Base-by-base conservation (phyloP, 1,140 invertebrate species). In the Apis laboriosa region DNA sequence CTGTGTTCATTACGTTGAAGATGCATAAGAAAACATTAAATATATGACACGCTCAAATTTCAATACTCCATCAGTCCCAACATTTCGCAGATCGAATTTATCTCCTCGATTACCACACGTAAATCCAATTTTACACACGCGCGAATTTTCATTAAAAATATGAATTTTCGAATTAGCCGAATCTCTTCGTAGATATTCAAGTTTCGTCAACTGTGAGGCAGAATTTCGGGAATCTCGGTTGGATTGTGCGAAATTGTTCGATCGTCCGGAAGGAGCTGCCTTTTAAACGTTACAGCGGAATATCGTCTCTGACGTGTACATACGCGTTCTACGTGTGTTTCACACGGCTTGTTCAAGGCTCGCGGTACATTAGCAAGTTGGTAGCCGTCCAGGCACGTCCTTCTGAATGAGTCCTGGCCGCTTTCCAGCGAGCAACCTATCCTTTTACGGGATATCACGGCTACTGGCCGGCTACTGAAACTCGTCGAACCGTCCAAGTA, bases 301-400 rank as follows among this genome's bases (percentile, higher is more conserved):
- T 43, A 80, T n/a, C 70, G 53, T 67, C 70, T 28, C 76, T 34
- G 70, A 77, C 75, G 34, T 77, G 66, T 83, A 60, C 0, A 9
- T n/a, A 80, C 61, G 80, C 56, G 77, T 56, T 55, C 53, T 73
- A 84, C 64, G 77, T 61, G 77, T 83, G 84, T 77, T 74, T 89
- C 67, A 63, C 70, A 74, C 66, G 58, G 53, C 58, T 28, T n/a
- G 63, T 71, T 66, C 75, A 61, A 49, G 76, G 78, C 28, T 67
- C 56, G 72, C 43, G 55, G 79, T 53, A 75, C 86, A 89, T 90
- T 89, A 89, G 86, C 86, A 78, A 89, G 84, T 87, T 78, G 88
- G 82, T 89, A 79, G 82, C 68, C 75, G 68, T 88, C 86, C 85
- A 82, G 84, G 82, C 89, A 88, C 84, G 86, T 89, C 86, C 86